These are phyloP conservation scores for Sipha maydis DNA, from an alignment of 2,888 invertebrate genomes.

Conservation along the genomic window DNA sequence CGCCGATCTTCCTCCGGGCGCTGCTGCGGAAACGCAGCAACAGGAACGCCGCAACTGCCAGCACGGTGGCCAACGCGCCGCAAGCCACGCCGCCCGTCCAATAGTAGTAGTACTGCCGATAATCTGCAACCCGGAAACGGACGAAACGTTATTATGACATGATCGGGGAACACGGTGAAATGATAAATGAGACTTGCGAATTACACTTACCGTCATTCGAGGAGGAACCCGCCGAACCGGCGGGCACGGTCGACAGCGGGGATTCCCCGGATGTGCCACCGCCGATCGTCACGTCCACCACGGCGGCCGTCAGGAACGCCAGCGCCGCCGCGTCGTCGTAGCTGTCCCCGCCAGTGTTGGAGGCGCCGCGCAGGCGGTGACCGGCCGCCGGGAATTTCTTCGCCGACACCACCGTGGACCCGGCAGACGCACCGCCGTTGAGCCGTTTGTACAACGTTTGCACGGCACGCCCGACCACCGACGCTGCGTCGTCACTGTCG, in stretches of 20 bases:
- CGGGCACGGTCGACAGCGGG: neutral
- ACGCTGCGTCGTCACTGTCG: neutral
- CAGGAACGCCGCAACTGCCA: constrained; percentile 13
- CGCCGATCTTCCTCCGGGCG: neutral
- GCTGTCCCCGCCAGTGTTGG: neutral
- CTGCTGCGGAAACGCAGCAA: constrained; percentile 29
- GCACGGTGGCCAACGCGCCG: constrained; percentile 35
- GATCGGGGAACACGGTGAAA: no score
- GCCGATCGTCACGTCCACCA: constrained; percentile 16
- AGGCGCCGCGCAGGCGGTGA: neutral
- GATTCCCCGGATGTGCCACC: neutral
- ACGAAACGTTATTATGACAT: no score
- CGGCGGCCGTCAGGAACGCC: constrained; percentile 27
- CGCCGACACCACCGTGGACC: neutral
- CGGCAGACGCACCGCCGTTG: neutral
- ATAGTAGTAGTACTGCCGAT: constrained; percentile 42
- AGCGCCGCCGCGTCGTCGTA: constrained; percentile 45
- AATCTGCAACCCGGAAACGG: neutral
- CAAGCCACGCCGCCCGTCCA: constrained; percentile 52
- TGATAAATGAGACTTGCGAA: no score
- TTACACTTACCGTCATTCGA: constrained; percentile 25
- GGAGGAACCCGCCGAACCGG: neutral
- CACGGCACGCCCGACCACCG: neutral
- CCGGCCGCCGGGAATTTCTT: constrained; percentile 19
- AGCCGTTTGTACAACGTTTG: constrained; percentile 44